phyloP scores from a whole-genome alignment of 2,888 invertebrate species.

The Drosophila stalkeri region DNA sequence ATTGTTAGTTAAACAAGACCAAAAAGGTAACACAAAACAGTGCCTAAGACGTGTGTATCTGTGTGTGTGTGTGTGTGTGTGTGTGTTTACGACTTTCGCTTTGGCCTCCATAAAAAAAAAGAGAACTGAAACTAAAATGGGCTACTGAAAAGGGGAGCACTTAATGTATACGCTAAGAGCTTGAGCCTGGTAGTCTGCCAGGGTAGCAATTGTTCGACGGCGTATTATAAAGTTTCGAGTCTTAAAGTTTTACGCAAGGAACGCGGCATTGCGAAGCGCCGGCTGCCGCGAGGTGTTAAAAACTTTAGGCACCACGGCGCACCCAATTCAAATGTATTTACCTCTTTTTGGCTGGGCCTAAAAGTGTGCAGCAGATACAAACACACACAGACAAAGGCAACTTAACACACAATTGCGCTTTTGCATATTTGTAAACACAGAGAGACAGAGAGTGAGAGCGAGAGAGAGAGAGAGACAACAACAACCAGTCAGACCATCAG shows the following conservation, averaged over 20 bases:
- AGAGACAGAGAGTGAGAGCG: too few species aligned
- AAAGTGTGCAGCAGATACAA: conserved; percentile 56
- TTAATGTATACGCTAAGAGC: conserved; percentile 76
- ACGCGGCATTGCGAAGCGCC: conserved; percentile 26
- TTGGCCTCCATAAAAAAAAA: conserved; percentile 17
- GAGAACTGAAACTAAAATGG: conserved; percentile 12
- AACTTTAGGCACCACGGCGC: conserved; percentile 48
- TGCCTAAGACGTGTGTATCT: conserved; percentile 29
- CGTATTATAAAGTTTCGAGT: conserved; percentile 75
- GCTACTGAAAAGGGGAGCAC: conserved; percentile 9
- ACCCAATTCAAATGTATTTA: conserved; percentile 58
- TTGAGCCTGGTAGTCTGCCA: conserved; percentile 38
- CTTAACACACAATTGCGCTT: conserved; percentile 80
- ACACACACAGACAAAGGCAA: conserved; percentile 46
- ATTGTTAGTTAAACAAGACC: conserved; percentile 54
- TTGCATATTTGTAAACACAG: conserved; percentile 73
- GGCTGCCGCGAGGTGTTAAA: conserved; percentile 39
- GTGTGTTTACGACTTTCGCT: conserved; percentile 48
- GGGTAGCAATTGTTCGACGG: conserved; percentile 61
- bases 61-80: not conserved
- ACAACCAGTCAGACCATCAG: not conserved
- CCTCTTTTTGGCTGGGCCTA: conserved; percentile 60
- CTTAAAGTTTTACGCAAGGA: conserved; percentile 64
- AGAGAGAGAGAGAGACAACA: too few species aligned
- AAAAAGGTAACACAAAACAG: conserved; percentile 51